phyloP scores from a whole-genome alignment of 2,888 invertebrate species.

The Clanis bilineata region DNA sequence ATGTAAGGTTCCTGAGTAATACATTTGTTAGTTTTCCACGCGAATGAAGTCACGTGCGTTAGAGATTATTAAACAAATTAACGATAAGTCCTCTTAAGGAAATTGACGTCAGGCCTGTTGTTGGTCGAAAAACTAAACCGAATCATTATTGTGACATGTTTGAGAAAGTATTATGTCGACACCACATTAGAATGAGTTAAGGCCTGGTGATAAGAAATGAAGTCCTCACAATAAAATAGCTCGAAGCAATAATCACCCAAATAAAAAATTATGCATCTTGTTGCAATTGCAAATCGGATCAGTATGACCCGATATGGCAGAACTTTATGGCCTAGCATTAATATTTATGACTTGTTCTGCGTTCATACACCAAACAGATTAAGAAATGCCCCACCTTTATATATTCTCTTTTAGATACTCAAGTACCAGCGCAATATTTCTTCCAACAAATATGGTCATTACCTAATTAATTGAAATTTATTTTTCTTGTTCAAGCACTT shows the following conservation, averaged over 20 bases:
- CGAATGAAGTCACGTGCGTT: too few relatives aligned
- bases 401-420: conserved; percentile 1
- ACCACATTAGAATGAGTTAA: too few relatives aligned
- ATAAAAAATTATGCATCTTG: neutral
- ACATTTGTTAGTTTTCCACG: too few relatives aligned
- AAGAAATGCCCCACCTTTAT: conserved; percentile 20
- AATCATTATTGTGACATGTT: too few relatives aligned
- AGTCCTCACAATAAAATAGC: neutral
- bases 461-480: conserved; percentile 7
- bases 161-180: too few relatives aligned
- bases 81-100: too few relatives aligned
- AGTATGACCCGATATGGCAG: neutral
- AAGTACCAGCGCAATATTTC: neutral
- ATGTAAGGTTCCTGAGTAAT: too few relatives aligned
- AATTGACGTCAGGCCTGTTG: too few relatives aligned
- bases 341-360: conserved; percentile 28
- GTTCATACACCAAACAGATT: conserved; percentile 27
- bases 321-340: conserved; percentile 21
- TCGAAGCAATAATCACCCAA: neutral
- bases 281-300: neutral
- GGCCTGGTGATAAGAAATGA: too few relatives aligned
- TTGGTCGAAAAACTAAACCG: too few relatives aligned
- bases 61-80: too few relatives aligned
- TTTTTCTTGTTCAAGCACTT: neutral
- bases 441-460: neutral